Conservation (phyloP, 1,140 invertebrate species). For the Dreissena polymorpha region DNA sequence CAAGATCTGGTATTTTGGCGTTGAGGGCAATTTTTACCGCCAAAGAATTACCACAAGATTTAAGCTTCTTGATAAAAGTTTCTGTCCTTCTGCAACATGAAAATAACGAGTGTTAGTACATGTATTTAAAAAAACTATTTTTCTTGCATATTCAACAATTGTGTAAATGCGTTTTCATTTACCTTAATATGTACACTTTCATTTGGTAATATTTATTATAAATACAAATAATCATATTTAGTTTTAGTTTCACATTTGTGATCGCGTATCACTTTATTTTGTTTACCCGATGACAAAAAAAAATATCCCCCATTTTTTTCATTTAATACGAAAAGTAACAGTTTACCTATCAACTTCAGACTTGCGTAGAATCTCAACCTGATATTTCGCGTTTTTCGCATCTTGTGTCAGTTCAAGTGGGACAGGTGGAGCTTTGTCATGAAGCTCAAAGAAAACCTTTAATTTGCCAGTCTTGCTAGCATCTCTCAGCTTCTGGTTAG, state of each 20-base stretch:
- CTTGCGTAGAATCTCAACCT: constrained; percentile 42
- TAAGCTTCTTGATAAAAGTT: constrained; percentile 8
- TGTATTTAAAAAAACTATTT: no score
- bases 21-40: constrained; percentile 31
- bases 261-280: not conserved
- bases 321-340: not conserved
- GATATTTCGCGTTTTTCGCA: not conserved
- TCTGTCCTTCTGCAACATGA: constrained; percentile 12
- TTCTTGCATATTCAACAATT: no score
- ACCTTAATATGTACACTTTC: not conserved
- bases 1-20: constrained; percentile 14
- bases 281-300: not conserved
- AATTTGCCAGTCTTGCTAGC: not conserved
- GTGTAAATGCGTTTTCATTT: not conserved
- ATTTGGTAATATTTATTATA: not conserved
- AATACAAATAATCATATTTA: not conserved
- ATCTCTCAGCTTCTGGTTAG: not conserved
- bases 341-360: constrained; percentile 51
- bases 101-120: not conserved
- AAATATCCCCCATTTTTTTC: not conserved
- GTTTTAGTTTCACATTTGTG: not conserved
- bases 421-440: not conserved
- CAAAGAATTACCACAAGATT: not conserved
- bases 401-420: constrained; percentile 15
- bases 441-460: constrained; percentile 22